Base-by-base conservation (phyloP, 1,140 invertebrate genomes). In the Ridgeia piscesae region DNA sequence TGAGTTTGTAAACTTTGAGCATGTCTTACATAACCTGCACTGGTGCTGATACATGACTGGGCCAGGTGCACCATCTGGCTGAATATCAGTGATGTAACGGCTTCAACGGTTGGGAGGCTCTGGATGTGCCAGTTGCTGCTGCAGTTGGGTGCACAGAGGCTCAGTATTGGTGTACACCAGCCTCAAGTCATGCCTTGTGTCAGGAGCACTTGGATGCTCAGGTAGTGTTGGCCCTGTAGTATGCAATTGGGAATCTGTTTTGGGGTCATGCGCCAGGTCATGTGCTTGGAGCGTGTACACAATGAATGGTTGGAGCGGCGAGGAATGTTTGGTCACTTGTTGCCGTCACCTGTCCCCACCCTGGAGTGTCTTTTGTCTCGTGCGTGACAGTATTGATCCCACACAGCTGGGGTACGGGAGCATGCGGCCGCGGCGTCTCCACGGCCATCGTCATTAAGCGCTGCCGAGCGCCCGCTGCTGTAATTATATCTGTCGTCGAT, bases 401-500 rank as follows among this genome's bases (percentile, higher is more conserved):
- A 17, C 58, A 77, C 58, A 77, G 58, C 58, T 77, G 58, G 58
- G 58, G 58, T 77, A 77, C 8, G 27, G 27, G 58, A 27, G 27
- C 58, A 77, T 17, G 58, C 58, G 27, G 58, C 58, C 14, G 17
- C 58, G 17, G 14, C 27, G 17, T 77, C 58, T 77, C 58, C 11
- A 77, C 11, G 11, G 58, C 58, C 27, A 31, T 77, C 58, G 58
- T 77, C 58, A 77, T 77, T 77, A 77, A 77, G 58, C 58, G 17
- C 58, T 77, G 58, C 6, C 58, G 17, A 2, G 2, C 58, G 58
- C 58, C 58, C 58, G 58, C 17, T 77, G 58, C 58, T 77, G 58
- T 77, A 77, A 77, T 77, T 77, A 77, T 77, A 77, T 77, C 58
- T 77, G 58, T 77, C 58, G 17, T 77, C 58, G 58, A 77, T 77